Base-by-base conservation (phyloP, 2,888 invertebrate genomes). In the Phortica magna region DNA sequence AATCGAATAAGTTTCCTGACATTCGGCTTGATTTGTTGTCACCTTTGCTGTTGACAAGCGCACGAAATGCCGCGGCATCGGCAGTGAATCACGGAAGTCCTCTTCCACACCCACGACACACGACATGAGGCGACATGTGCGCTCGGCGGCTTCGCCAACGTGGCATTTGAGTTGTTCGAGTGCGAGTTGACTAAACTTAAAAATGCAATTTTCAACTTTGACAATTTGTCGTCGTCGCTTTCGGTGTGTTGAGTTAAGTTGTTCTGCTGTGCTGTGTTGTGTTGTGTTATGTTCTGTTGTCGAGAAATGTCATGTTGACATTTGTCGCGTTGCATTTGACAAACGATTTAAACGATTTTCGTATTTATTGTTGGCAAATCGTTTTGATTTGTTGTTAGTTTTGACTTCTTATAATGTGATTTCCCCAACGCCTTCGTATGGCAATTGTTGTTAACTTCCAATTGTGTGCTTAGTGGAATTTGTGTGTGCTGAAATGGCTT, bases 141-240 rank as follows among this genome's bases (percentile, higher is more conserved):
- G n/a, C n/a, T n/a, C n/a, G n/a, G n/a, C n/a, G n/a, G n/a, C n/a
- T n/a, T n/a, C n/a, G n/a, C n/a, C n/a, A n/a, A n/a, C n/a, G n/a
- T 31, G 31, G 31, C 31, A 31, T 31, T 31, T 4, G 31, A 31
- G 31, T 31, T 31, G 31, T 4, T 31, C 31, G 31, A n/a, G n/a
- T 48, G 2, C 31, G 31, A 31, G 31, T 48, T 14, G 48, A 48
- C 48, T 48, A 14, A 48, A 48, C 5, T 48, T 48, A 12, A 5
- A 48, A 68, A 68, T 68, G 17, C 19, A 68, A 68, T 68, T 68
- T 68, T 43, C 42, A 68, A 68, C 48, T 68, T 48, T 68, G n/a
- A 68, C 68, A 22, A 68, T 14, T 43, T 12, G 9, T 61, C 31
- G 14, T 48, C 48, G 48, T 48, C 48, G 48, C 48, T 48, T 48